Evolutionary conservation across 2,113 vertebrate genomes (phyloP), one percentile per base, ranked within the genome.

Genomic region (Actinemys pallida): DNA sequence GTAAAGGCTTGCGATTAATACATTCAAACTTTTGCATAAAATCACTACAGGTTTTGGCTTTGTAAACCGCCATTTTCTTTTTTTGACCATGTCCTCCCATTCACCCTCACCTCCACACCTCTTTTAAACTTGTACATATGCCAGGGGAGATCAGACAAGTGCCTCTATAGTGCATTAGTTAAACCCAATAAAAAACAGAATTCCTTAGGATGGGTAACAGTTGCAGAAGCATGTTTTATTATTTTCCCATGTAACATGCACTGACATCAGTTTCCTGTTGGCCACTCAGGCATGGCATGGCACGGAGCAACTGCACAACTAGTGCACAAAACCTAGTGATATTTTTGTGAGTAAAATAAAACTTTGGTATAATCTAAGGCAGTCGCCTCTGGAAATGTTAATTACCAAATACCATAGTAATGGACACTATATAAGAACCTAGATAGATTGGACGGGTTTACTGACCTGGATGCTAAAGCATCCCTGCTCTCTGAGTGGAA

Each of bases 391-490:
- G n/a, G 65, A 53, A 69, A 65, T 59, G 49, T 65, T 79, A 52
- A 31, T 17, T 72, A 72, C 65, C 27, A 42, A 91, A 49, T 49
- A 69, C 14, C 81, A 83, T 49, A 52, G 83, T 54, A 42, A 54
- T 57, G 24, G 29, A 29, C 39, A 83, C 65, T 6, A 75, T 6
- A 50, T 53, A 84, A 88, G 94, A 94, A 17, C 62, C 31, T 22
- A 95, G 56, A 90, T n/a, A 96, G 91, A 81, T 72, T 45, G 83
- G 49, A 84, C 39, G 85, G 17, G 92, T 8, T 89, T 94, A 94
- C 17, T 96, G 97, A 97, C 96, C 94, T 85, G 92, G 84, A 97
- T 92, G 86, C 65, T 90, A 72, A 93, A 97, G 59, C 10, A 91
- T 95, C 91, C 95, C 25, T 42, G 13, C 80, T 84, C 94, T 95